phyloP scores from a whole-genome alignment of 23 tunicate genomes.

The Oikopleura vanhoeffeni region DNA sequence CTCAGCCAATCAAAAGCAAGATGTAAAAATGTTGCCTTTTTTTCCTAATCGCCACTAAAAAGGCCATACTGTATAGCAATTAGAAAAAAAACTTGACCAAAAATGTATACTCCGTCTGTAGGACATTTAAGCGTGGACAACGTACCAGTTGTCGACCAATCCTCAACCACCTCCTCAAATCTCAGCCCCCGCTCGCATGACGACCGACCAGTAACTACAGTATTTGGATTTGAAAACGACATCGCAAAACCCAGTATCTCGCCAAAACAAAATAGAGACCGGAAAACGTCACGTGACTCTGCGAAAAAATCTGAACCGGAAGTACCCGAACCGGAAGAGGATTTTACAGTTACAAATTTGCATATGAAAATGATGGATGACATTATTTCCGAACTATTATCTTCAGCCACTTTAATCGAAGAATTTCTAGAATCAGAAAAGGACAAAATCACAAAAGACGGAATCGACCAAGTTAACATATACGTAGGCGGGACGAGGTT shows the following conservation, averaged over 20 bases:
- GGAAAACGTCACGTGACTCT: background rate
- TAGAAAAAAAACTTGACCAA: no score
- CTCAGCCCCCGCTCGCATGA: background rate
- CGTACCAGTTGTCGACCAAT: background rate
- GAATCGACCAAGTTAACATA: background rate
- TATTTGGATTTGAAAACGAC: background rate
- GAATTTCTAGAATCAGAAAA: background rate
- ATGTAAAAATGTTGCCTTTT: no score
- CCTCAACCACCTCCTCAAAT: background rate
- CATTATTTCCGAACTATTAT: background rate
- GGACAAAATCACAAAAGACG: background rate
- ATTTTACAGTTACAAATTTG: background rate
- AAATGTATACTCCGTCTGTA: no score
- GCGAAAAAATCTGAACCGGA: conserved; percentile 1
- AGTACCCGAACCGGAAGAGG: background rate
- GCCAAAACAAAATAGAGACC: background rate
- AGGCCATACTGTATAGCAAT: no score
- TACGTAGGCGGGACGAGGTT: background rate
- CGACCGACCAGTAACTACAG: background rate
- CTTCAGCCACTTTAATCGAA: background rate
- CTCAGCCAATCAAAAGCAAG: no score
- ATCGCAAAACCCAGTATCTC: background rate
- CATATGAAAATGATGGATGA: background rate
- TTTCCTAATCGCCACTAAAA: no score
- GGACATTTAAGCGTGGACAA: background rate